Evolutionary conservation across 2,888 invertebrate genomes (phyloP), one percentile per base, ranked within the genome.

Genomic region (Tanytarsus gracilentus): DNA sequence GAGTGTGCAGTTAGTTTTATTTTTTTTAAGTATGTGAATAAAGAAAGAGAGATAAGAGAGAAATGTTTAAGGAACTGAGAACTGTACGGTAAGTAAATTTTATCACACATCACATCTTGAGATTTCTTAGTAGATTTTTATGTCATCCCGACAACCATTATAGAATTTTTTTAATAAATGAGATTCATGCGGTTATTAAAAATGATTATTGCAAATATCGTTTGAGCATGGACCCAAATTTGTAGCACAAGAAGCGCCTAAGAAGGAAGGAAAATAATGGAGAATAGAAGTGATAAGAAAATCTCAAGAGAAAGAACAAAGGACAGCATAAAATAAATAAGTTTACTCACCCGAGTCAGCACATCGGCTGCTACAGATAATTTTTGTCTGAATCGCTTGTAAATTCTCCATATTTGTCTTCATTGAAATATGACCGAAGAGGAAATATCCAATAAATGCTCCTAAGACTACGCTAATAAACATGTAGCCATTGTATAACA

Each of bases 401-500:
- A 78, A 75, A 64, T 75, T 76, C 65, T 72, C 73, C 64, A 79
- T 67, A 65, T 79, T 78, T 16, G 77, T 70, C 67, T 77, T 74
- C 70, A 78, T 72, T 26, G 79, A 73, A 53, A 70, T 69, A 52
- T 76, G 76, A 8, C 79, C 79, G 67, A 80, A 80, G 60, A 79
- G 68, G 69, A 77, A 79, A 66, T 79, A 79, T n/a, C 80, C 80
- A 3, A 79, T 40, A 18, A 76, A 75, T 64, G 82, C 81, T 21
- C 86, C 86, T 60, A 83, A 71, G 4, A 82, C 76, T 55, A 85
- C 78, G 9, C 84, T 78, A 52, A 85, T 73, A 62, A 80, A 75
- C 61, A 86, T 72, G 67, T 85, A 84, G 25, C 78, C 82, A 72
- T 86, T 85, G 72, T 81, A 86, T 11, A 82, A 70, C 86, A 86